phyloP scores from a whole-genome alignment of 2,113 vertebrate genomes.

The Alosa alosa region DNA sequence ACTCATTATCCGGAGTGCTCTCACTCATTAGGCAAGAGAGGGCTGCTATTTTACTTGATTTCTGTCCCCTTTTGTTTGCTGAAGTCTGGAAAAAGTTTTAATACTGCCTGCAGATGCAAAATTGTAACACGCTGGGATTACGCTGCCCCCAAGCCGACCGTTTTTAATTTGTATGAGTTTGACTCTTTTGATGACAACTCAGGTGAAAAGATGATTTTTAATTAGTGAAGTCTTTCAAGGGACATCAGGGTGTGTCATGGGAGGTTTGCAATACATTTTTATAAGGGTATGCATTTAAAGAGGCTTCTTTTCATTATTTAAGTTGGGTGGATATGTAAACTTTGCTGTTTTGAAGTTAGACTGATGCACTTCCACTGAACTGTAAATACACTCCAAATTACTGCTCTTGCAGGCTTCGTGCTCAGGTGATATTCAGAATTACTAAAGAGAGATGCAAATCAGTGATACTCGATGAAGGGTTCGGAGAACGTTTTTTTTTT shows the following conservation, averaged over 20 bases:
- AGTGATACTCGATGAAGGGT: not conserved
- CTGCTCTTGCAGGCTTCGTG: not conserved
- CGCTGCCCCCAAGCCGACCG: not conserved
- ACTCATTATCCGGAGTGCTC: not conserved
- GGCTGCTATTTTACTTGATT: not conserved
- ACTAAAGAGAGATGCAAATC: conserved; percentile 1
- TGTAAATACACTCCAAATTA: not conserved
- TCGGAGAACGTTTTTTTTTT: not conserved
- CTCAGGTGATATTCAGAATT: not conserved
- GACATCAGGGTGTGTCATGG: not conserved
- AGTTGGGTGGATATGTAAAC: not conserved
- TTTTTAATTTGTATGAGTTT: conserved; percentile 9
- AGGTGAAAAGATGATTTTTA: conserved; percentile 10
- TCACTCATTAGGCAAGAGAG: not conserved
- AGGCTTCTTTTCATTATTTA: not conserved
- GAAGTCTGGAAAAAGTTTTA: not conserved
- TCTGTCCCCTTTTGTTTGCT: not conserved
- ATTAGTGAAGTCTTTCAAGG: conserved; percentile 15
- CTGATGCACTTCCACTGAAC: not conserved
- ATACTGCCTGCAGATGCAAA: not conserved
- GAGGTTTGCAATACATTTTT: not conserved
- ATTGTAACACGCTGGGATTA: not conserved
- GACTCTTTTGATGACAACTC: conserved; percentile 11
- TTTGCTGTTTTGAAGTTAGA: not conserved
- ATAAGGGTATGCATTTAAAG: not conserved